Evolutionary conservation across 1,140 invertebrate genomes (phyloP).

Genomic region (Hormaphis cornu): DNA sequence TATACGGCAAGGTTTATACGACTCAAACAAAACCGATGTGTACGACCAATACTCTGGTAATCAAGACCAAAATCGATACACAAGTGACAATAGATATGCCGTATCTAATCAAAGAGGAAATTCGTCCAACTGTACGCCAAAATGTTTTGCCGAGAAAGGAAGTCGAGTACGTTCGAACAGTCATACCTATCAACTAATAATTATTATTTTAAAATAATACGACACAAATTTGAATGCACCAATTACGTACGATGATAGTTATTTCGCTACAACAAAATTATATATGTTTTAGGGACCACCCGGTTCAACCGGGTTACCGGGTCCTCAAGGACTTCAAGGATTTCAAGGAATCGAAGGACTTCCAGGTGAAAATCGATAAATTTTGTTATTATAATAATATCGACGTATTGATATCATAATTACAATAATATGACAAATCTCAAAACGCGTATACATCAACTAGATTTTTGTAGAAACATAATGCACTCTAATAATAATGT

Average conservation of each 20-base stretch:
- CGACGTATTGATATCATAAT: too few species aligned
- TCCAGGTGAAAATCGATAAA: slow-evolving; percentile 36
- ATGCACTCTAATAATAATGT: too few species aligned
- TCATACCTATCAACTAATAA: too few species aligned
- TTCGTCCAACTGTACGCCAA: slow-evolving; percentile 51
- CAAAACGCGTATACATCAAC: too few species aligned
- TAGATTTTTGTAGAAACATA: too few species aligned
- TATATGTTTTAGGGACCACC: slow-evolving; percentile 39
- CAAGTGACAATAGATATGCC: not conserved
- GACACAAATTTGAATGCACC: not conserved
- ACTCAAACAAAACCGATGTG: not conserved
- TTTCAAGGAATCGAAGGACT: slow-evolving; percentile 70
- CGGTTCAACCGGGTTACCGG: slow-evolving; percentile 52
- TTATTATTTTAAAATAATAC: not conserved
- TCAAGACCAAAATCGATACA: not conserved
- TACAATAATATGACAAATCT: too few species aligned
- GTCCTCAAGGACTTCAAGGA: slow-evolving; percentile 65
- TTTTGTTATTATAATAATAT: not conserved
- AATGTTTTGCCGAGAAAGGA: slow-evolving; percentile 91
- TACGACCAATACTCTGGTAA: not conserved
- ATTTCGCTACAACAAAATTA: not conserved
- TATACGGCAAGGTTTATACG: not conserved
- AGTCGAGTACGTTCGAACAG: slow-evolving; percentile 53
- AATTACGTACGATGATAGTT: too few species aligned
- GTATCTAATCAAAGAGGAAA: slow-evolving; percentile 34